A percentile compares a stretch with the other conserved stretches of the same genome.
Conservation (phyloP, 2,113 vertebrate genomes). For the Callithrix jacchus region DNA sequence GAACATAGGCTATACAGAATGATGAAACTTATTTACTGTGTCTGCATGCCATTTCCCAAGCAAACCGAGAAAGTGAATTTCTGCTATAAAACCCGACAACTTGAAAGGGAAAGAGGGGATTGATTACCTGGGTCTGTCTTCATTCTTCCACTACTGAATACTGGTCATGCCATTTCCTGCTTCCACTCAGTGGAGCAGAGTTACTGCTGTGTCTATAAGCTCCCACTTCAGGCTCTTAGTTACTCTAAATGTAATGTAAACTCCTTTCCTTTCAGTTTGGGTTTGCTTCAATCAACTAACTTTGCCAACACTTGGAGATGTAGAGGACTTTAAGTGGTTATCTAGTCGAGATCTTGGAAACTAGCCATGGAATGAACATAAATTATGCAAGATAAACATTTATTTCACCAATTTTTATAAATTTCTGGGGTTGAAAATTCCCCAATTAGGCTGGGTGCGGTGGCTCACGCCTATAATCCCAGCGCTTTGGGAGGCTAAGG, state of each 20-base stretch:
- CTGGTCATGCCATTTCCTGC: neutral
- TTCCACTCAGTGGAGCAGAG: neutral
- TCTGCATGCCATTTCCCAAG: neutral
- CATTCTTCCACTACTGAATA: neutral
- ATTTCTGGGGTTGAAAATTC: conserved; percentile 15
- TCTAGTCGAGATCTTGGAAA: conserved; percentile 5
- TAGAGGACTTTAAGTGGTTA: neutral
- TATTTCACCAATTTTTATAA: neutral
- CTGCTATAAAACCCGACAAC: neutral
- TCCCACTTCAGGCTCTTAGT: neutral
- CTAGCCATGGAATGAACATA: neutral
- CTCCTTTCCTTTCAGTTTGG: neutral
- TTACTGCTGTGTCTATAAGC: neutral
- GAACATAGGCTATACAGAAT: conserved; percentile 47
- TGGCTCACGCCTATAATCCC: no score
- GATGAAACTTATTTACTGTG: neutral
- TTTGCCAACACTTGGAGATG: neutral
- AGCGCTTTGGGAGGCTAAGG: no score
- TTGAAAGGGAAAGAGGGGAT: neutral
- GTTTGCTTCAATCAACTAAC: neutral
- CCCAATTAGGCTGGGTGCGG: neutral
- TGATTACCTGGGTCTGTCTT: neutral
- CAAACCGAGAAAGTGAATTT: neutral
- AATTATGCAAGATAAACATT: conserved; percentile 22
- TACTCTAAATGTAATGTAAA: neutral